Evolutionary conservation across 2,888 invertebrate genomes (phyloP).

Genomic region (Cantharis rufa): DNA sequence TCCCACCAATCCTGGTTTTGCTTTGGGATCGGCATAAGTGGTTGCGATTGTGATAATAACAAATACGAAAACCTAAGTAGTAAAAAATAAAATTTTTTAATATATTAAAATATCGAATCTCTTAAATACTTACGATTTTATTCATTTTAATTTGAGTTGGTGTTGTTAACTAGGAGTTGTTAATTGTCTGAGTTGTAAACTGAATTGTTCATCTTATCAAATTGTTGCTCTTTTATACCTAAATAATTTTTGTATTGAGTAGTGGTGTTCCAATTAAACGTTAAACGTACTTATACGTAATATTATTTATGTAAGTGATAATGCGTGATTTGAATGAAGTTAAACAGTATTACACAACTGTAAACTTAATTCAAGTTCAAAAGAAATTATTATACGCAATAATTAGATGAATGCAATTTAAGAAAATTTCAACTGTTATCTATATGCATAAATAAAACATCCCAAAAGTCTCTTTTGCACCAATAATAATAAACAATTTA

Average conservation of each 20-base stretch:
- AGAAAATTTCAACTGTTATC: not conserved
- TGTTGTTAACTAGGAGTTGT: not conserved
- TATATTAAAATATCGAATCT: not conserved
- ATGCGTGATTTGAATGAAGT: not conserved
- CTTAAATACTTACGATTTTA: not conserved
- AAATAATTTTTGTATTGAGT: not conserved
- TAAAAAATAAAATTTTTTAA: not conserved
- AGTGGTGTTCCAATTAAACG: not conserved
- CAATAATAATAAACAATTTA: no score
- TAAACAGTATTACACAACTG: not conserved
- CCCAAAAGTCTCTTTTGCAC: no score
- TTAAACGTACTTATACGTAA: not conserved
- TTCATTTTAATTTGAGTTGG: not conserved
- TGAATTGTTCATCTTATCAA: not conserved
- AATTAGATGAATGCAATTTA: not conserved
- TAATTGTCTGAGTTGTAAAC: not conserved
- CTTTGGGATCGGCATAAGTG: slow-evolving; percentile 41
- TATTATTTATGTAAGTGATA: not conserved
- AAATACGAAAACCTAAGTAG: slow-evolving; percentile 26
- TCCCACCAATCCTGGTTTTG: slow-evolving; percentile 46
- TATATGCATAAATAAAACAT: no score
- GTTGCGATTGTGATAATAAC: slow-evolving; percentile 40
- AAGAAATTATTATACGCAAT: not conserved
- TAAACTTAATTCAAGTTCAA: not conserved
- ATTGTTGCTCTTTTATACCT: not conserved